Evolutionary conservation across 2,797 vertebrate species (phyloP).

Genomic region (Myripristis jacobus): DNA sequence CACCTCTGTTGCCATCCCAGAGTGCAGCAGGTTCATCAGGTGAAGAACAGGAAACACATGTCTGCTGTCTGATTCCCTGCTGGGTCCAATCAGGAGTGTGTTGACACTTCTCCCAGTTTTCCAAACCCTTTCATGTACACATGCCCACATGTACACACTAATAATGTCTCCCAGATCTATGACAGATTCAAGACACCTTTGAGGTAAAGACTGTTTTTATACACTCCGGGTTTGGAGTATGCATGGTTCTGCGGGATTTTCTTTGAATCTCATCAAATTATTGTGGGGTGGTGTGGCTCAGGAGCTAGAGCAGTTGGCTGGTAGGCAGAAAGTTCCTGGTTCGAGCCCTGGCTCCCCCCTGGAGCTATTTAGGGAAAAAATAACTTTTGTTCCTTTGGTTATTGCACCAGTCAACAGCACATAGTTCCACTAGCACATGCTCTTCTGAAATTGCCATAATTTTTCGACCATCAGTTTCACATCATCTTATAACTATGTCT

Average conservation of each 20-base stretch:
- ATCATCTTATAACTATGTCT: too few species aligned
- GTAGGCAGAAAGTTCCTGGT: too few species aligned
- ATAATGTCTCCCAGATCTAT: too few species aligned
- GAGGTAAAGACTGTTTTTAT: conserved; percentile 25
- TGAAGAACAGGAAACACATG: conserved; percentile 23
- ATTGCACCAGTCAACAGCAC: too few species aligned
- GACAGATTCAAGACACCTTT: conserved; percentile 34
- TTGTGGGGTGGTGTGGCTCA: too few species aligned
- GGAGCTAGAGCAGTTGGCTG: too few species aligned
- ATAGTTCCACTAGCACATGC: too few species aligned
- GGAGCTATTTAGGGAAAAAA: too few species aligned
- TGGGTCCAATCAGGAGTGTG: conserved; percentile 65
- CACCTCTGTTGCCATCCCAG: conserved; percentile 30
- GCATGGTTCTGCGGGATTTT: background rate
- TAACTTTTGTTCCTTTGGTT: too few species aligned
- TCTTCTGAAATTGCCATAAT: too few species aligned
- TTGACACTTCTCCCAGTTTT: conserved; percentile 50
- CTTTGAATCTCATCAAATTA: background rate
- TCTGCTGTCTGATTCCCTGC: conserved; percentile 45
- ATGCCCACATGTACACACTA: background rate
- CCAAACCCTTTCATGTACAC: background rate
- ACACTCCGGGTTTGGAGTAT: conserved; percentile 1
- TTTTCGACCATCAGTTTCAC: too few species aligned
- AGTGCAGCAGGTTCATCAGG: conserved; percentile 49
- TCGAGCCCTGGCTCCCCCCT: too few species aligned